Evolutionary conservation across 2,888 invertebrate species (phyloP).

Genomic region (Phaedon cochleariae): DNA sequence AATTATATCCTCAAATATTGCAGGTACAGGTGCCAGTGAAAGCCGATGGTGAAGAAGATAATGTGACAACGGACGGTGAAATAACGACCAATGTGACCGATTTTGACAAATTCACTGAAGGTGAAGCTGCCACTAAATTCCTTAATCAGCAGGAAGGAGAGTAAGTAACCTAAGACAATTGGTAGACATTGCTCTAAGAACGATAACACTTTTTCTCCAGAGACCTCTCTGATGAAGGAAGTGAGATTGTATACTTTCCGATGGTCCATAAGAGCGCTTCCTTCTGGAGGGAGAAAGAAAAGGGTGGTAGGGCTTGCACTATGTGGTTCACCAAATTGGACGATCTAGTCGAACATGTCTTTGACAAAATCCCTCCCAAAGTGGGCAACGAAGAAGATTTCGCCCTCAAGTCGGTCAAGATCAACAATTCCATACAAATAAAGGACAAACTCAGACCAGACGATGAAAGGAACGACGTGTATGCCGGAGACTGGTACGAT

Average conservation of each 20-base stretch:
- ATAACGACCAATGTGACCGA: conserved; percentile 4
- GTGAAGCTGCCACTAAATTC: conserved; percentile 1
- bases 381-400: conserved; percentile 44
- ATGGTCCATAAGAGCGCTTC: conserved; percentile 39
- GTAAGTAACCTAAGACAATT: conserved; percentile 1
- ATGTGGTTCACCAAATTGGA: conserved; percentile 54
- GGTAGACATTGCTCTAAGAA: too few relatives aligned
- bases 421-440: conserved; percentile 49
- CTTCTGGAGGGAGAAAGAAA: conserved; percentile 53
- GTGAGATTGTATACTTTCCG: conserved; percentile 23
- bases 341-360: conserved; percentile 53
- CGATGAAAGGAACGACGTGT: conserved; percentile 42
- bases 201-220: too few relatives aligned
- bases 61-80: conserved; percentile 5
- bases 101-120: conserved; percentile 27
- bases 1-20: too few relatives aligned
- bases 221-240: conserved; percentile 13
- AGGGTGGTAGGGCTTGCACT: conserved; percentile 53
- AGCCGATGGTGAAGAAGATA: neutral
- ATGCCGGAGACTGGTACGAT: conserved; percentile 56
- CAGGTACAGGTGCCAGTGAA: conserved; percentile 20
- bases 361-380: conserved; percentile 55
- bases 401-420: conserved; percentile 48
- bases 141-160: neutral
- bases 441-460: conserved; percentile 50